These are phyloP conservation scores for Caenorhabditis imperialis DNA, from an alignment of 2,888 invertebrate genomes.

Conservation along the genomic window DNA sequence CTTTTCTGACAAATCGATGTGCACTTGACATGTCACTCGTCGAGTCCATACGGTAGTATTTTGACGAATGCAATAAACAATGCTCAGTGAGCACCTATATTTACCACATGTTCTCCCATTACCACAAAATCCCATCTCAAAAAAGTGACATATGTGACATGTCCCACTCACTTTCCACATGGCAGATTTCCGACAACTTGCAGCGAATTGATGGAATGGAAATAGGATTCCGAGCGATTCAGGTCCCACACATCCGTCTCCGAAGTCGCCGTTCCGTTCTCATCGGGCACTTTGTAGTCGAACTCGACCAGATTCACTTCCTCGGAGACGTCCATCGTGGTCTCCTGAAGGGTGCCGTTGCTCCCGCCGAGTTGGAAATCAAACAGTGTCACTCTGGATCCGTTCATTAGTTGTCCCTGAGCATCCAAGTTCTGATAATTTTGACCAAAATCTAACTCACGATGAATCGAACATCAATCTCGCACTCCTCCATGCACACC, in stretches of 20 bases:
- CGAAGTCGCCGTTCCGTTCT: slow-evolving; percentile 14
- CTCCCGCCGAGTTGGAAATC: not conserved
- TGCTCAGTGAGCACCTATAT: not conserved
- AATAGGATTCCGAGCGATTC: slow-evolving; percentile 20
- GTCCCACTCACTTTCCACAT: slow-evolving; percentile 36
- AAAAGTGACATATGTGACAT: not conserved
- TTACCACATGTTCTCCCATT: slow-evolving; percentile 12
- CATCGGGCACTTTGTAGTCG: slow-evolving; percentile 4
- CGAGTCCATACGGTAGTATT: too few relatives aligned
- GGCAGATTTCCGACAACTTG: slow-evolving; percentile 40
- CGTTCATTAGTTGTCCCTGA: not conserved
- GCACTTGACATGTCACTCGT: too few relatives aligned
- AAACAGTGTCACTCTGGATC: not conserved
- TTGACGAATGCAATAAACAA: slow-evolving; percentile 8
- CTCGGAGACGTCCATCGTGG: slow-evolving; percentile 29
- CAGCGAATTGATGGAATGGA: slow-evolving; percentile 17
- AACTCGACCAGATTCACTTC: slow-evolving; percentile 25
- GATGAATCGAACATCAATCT: slow-evolving; percentile 12
- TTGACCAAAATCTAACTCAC: slow-evolving; percentile 15
- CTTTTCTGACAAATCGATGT: too few relatives aligned
- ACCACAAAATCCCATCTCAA: not conserved
- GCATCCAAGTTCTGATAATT: not conserved
- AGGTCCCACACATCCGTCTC: slow-evolving; percentile 26
- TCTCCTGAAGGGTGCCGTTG: slow-evolving; percentile 24
- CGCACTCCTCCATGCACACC: slow-evolving; percentile 19